A percentile compares a stretch with the other conserved stretches of the same genome.
phyloP scores from a whole-genome alignment of 2,888 invertebrate species.

The Morpho deidamia region DNA sequence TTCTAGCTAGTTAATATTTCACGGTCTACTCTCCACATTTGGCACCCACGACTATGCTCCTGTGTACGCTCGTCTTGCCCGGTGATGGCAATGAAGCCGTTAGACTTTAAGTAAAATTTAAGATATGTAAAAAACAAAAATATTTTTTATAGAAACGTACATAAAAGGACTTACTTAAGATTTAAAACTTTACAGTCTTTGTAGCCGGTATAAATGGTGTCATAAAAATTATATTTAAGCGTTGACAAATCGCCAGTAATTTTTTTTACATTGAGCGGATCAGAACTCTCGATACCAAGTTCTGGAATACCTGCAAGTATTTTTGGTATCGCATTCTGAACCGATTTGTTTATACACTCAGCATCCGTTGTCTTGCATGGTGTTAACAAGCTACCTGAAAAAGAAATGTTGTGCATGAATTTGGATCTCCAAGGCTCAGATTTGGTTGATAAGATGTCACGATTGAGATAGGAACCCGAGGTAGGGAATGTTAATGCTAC shows the following conservation, averaged over 20 bases:
- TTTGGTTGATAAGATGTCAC: too few species aligned
- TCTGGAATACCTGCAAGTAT: slow-evolving; percentile 21
- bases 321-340: slow-evolving; percentile 20
- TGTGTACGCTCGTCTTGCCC: too few species aligned
- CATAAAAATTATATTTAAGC: slow-evolving; percentile 32
- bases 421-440: not conserved
- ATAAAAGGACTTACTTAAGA: slow-evolving; percentile 32
- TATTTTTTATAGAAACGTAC: not conserved
- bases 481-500: too few species aligned
- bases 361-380: slow-evolving; percentile 35
- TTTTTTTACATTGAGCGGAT: slow-evolving; percentile 34
- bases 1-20: too few species aligned
- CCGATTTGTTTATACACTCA: slow-evolving; percentile 30
- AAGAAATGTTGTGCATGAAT: not conserved
- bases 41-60: too few species aligned
- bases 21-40: too few species aligned
- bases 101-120: too few species aligned
- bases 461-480: too few species aligned
- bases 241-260: slow-evolving; percentile 32
- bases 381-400: slow-evolving; percentile 11
- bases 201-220: slow-evolving; percentile 33
- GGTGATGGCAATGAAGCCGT: too few species aligned
- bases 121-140: too few species aligned
- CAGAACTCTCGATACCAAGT: slow-evolving; percentile 26
- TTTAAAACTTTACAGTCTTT: slow-evolving; percentile 34